phyloP scores from a whole-genome alignment of 2,888 invertebrate genomes.

The Nysson spinosus region DNA sequence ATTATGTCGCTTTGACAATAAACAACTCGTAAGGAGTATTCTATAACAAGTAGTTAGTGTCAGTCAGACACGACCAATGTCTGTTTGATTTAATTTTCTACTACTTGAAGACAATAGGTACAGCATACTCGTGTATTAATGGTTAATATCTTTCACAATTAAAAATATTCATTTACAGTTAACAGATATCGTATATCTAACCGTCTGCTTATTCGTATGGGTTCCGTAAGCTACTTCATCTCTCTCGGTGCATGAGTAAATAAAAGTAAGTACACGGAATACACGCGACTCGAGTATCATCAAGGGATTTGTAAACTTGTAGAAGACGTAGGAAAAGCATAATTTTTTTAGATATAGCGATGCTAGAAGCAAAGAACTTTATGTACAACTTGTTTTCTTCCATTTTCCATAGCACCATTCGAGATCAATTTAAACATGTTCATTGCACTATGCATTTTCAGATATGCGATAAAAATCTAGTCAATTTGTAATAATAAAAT shows the following conservation, averaged over 20 bases:
- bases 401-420: not conserved
- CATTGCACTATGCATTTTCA: not conserved
- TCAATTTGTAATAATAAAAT: no score
- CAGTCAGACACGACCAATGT: no score
- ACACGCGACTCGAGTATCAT: slow-evolving; percentile 41
- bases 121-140: no score
- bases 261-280: slow-evolving; percentile 37
- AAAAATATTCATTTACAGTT: slow-evolving; percentile 43
- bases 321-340: slow-evolving; percentile 7
- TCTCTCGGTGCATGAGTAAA: slow-evolving; percentile 47
- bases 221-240: slow-evolving; percentile 50
- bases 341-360: no score
- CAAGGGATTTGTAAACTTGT: slow-evolving; percentile 31
- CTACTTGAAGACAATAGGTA: no score
- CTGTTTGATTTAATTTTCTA: no score
- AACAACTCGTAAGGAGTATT: no score
- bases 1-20: no score
- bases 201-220: slow-evolving; percentile 51
- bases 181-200: slow-evolving; percentile 41
- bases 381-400: slow-evolving; percentile 1
- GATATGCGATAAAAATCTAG: no score
- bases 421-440: not conserved
- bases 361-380: not conserved
- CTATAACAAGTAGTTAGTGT: no score
- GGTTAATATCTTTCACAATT: no score